Conservation (phyloP, 2,888 invertebrate genomes). For the Drosophila prolongata region DNA sequence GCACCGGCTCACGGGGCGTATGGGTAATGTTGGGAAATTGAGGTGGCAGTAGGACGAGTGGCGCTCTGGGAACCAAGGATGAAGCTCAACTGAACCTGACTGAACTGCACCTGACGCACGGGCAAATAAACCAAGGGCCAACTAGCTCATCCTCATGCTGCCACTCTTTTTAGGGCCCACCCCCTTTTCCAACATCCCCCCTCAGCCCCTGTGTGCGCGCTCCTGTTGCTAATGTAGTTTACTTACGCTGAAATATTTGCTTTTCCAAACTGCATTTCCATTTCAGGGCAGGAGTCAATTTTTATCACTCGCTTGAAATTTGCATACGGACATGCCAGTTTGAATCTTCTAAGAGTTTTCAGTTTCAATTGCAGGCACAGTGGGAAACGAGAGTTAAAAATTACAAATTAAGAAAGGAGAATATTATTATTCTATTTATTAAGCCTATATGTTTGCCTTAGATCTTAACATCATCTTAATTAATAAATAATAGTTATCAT, state of each 20-base stretch:
- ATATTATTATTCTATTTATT: too few relatives aligned
- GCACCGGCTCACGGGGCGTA: constrained; percentile 23
- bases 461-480: too few relatives aligned
- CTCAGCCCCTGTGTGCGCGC: constrained; percentile 6
- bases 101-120: constrained; percentile 65
- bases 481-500: too few relatives aligned
- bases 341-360: constrained; percentile 17
- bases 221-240: constrained; percentile 72
- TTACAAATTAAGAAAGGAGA: neutral
- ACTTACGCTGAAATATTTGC: constrained; percentile 73
- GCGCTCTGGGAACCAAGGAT: constrained; percentile 31
- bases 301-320: constrained; percentile 62
- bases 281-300: constrained; percentile 50
- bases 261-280: constrained; percentile 55
- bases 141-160: constrained; percentile 31
- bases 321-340: constrained; percentile 54
- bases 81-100: constrained; percentile 25
- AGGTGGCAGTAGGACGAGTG: neutral
- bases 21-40: constrained; percentile 14
- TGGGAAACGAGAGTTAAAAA: neutral
- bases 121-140: constrained; percentile 57
- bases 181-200: neutral
- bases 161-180: neutral
- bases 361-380: neutral
- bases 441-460: too few relatives aligned